A percentile compares a stretch with the other conserved stretches of the same genome.
These are phyloP conservation scores for Anoura caudifer DNA, from an alignment of 2,113 vertebrate genomes.

Conservation along the genomic window DNA sequence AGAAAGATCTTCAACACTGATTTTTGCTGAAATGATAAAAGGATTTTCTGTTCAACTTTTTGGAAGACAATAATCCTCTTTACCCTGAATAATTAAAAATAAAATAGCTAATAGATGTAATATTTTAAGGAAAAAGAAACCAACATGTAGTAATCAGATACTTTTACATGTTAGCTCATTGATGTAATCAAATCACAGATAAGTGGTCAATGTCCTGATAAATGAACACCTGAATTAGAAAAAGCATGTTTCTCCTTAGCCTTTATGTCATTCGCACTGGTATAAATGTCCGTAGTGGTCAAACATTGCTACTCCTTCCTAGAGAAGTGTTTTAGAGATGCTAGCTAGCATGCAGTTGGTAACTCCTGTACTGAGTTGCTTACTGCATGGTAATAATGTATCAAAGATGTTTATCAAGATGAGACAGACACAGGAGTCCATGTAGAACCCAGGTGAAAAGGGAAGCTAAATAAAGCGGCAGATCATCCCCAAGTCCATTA, in stretches of 20 bases:
- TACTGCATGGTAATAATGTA: neutral
- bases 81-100: neutral
- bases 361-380: neutral
- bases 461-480: neutral
- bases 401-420: neutral
- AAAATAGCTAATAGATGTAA: neutral
- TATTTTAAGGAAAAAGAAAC: neutral
- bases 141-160: fast-evolving
- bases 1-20: neutral
- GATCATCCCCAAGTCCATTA: neutral
- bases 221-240: neutral
- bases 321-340: neutral
- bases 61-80: neutral
- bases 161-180: neutral
- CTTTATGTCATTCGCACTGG: neutral
- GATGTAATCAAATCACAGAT: neutral
- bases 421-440: neutral
- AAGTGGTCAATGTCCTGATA: neutral
- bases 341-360: neutral
- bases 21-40: neutral
- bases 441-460: neutral
- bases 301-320: neutral
- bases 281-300: neutral
- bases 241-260: neutral
- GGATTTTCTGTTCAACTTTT: neutral